These are phyloP conservation scores for Bergia sp. DNA, from an alignment of 92 coral and sea anemone species.

Conservation along the genomic window DNA sequence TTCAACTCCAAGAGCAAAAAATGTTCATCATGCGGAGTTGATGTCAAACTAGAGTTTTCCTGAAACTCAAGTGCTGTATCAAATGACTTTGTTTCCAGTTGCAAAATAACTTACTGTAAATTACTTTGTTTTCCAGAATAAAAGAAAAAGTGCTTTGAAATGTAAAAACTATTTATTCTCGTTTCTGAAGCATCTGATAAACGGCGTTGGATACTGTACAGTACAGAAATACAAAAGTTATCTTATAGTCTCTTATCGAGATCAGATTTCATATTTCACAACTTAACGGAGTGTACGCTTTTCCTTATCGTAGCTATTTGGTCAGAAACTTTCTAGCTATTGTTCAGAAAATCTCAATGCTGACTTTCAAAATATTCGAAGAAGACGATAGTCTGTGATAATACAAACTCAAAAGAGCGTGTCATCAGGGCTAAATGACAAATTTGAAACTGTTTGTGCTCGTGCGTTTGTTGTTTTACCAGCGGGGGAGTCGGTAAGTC, in stretches of 20 bases:
- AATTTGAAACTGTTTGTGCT: slow-evolving; percentile 4
- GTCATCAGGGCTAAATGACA: not conserved
- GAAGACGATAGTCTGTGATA: not conserved
- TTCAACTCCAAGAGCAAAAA: no score
- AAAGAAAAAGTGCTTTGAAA: not conserved
- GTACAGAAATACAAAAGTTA: no score
- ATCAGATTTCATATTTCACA: no score
- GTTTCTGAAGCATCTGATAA: not conserved
- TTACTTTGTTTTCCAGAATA: not conserved
- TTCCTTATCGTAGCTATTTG: no score
- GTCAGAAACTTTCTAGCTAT: no score
- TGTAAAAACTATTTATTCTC: not conserved
- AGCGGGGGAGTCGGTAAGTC: slow-evolving; percentile 3
- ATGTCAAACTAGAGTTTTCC: no score
- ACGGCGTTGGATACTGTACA: no score
- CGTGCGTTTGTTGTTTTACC: slow-evolving; percentile 22
- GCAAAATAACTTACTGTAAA: not conserved
- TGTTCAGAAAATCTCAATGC: no score
- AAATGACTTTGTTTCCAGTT: not conserved
- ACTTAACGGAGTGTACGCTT: no score
- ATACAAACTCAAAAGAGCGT: not conserved
- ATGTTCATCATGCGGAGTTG: no score
- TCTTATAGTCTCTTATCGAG: no score
- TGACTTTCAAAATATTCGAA: not conserved
- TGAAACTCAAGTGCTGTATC: no score